Evolutionary conservation across 2,797 vertebrate species (phyloP), one percentile per base, ranked within the genome.

Genomic region (Gymnocypris eckloni): DNA sequence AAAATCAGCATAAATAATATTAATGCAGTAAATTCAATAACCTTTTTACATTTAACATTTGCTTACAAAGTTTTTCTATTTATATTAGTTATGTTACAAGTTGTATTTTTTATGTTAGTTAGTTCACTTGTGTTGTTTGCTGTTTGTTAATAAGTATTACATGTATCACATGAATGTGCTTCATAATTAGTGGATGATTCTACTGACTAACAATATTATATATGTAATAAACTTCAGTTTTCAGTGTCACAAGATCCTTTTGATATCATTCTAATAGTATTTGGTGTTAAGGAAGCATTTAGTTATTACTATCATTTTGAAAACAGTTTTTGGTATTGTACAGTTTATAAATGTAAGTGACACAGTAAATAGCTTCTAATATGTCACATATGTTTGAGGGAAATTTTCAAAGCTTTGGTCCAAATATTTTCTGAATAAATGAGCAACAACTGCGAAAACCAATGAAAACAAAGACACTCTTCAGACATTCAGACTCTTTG

Each of bases 351-450:
- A 15, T 39, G 50, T 56, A 15, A 56, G 50, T 75, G 4, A 33
- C 25, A 25, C 3, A 33, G 59, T 37, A 64, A 13, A 64, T 64
- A n/a, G 59, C n/a, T 33, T 18, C 28, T 37, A 33, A 33, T 15
- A 37, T 67, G n/a, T 20, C 72, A 33, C 33, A 22, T 39, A 77
- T 22, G 73, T 56, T 77, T 56, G 11, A 77, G 50, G 33, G 3
- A 13, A 39, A 77, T n/a, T 77, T 39, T 77, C 20, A 77, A 77
- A 77, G 18, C 75, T 39, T 76, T 39, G 9, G 11, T 56, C 20
- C 33, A 56, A 39, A 15, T n/a, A 7, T 54, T 76, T 75, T 76
- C 28, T 4, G 18, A 54, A 76, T 54, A 54, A 76, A 76, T 76
- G 2, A 78, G 37, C 1, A 59, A 41, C n/a, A 39, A 59, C 18